A percentile compares a stretch with the other conserved stretches of the same genome.
Conservation (phyloP, 2,888 invertebrate species). For the Acrobasis consociella region DNA sequence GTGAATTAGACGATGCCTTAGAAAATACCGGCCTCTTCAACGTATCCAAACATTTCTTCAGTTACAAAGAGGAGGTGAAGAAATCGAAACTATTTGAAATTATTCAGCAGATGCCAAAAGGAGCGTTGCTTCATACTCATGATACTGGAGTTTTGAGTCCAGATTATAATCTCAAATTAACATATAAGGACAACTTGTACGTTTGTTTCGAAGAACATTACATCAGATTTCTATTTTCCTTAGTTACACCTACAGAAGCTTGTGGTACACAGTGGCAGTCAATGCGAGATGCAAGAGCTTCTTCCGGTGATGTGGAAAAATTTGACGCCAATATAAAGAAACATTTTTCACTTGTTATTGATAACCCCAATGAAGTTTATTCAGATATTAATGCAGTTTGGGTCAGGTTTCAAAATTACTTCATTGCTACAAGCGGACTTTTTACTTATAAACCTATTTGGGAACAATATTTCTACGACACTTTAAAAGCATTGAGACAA, state of each 20-base stretch:
- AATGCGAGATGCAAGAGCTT: conserved; percentile 72
- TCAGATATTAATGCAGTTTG: conserved; percentile 83
- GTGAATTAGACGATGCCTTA: conserved; percentile 76
- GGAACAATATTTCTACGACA: conserved; percentile 85
- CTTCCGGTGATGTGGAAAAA: conserved; percentile 65
- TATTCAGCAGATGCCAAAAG: conserved; percentile 88
- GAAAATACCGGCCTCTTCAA: conserved; percentile 77
- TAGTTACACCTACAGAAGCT: conserved; percentile 40
- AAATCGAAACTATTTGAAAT: conserved; percentile 84
- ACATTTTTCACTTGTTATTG: conserved; percentile 80
- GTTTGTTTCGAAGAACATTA: conserved; percentile 66
- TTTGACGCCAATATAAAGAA: conserved; percentile 80
- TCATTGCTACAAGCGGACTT: conserved; percentile 75
- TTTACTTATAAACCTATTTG: conserved; percentile 85
- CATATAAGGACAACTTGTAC: conserved; percentile 84
- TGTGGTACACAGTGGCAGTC: conserved; percentile 72
- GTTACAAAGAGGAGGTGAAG: conserved; percentile 82
- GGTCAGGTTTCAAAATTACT: conserved; percentile 81
- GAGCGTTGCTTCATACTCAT: conserved; percentile 87
- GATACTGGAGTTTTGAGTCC: conserved; percentile 84
- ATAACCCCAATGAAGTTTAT: conserved; percentile 71
- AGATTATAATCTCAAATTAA: conserved; percentile 84
- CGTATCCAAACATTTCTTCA: conserved; percentile 86
- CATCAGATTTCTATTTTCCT: conserved; percentile 57
- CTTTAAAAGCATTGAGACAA: conserved; percentile 83